Percentiles rank a stretch among this genome's conserved stretches.
These are phyloP conservation scores for Plutella xylostella DNA, from an alignment of 2,888 invertebrate genomes.

Conservation along the genomic window DNA sequence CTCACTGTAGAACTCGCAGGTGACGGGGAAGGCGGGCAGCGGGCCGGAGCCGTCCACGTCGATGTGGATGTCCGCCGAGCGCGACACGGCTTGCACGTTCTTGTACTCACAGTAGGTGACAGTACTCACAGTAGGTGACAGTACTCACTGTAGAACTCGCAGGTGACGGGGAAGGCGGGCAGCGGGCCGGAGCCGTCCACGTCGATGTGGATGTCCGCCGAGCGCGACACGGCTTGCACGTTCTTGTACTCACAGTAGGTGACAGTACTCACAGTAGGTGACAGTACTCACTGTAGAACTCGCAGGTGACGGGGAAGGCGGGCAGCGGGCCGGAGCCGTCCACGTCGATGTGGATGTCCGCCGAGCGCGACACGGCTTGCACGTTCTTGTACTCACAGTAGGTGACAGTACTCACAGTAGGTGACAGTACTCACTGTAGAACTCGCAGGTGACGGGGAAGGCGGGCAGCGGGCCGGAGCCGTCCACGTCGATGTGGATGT, in stretches of 20 bases:
- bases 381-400: constrained; percentile 89
- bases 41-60: constrained; percentile 98
- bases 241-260: constrained; percentile 91
- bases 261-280: too few species aligned
- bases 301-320: constrained; percentile 92
- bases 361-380: constrained; percentile 78
- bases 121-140: too few species aligned
- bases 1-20: constrained; percentile 84
- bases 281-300: constrained; percentile 76
- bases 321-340: constrained; percentile 95
- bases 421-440: constrained; percentile 72
- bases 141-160: constrained; percentile 79
- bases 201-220: constrained; percentile 85
- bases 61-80: constrained; percentile 81
- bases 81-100: constrained; percentile 80
- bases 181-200: constrained; percentile 97
- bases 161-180: constrained; percentile 90
- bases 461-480: constrained; percentile 93
- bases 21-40: constrained; percentile 88
- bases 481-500: constrained; percentile 92
- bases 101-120: constrained; percentile 91
- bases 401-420: too few species aligned
- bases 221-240: constrained; percentile 78
- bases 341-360: constrained; percentile 88
- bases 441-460: constrained; percentile 92